Base-by-base conservation (phyloP, 2,888 invertebrate genomes). In the Athalia rosae region DNA sequence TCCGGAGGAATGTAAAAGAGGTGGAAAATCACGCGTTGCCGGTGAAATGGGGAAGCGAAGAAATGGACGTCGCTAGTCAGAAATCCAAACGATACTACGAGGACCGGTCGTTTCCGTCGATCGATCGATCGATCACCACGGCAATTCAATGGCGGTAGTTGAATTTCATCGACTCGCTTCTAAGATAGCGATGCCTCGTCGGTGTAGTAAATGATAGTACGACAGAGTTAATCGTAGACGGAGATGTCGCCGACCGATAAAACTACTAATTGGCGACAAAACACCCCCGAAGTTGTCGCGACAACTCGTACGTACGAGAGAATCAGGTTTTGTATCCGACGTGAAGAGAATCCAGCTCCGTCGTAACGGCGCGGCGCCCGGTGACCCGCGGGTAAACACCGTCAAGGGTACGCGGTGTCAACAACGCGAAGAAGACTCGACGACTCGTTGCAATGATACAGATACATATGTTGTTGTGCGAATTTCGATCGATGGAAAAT, bases 221-320 rank as follows among this genome's bases (percentile, higher is more conserved):
- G 48, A 7, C 48, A 48, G 4, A 48, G 7, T 48, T 48, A 48
- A 7, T 5, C n/a, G 58, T 11, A 58, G n/a, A n/a, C 11, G 8
- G 11, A 15, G 71, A 71, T 71, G 71, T 71, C 58, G 43, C 13
- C 58, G 53, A 9, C 43, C 15, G 43, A 13, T 58, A 43, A 71
- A 50, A 45, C 0, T 41, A 71, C 71, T 71, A 71, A 71, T 71
- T 71, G 71, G 50, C 9, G 58, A 58, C 58, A 71, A 71, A 71
- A 71, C 45, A 58, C 71, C 45, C n/a, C 28, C 41, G 50, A 9
- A 28, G 28, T 28, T 28, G 53, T n/a, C 53, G 53, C 53, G n/a
- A 71, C 71, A 45, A 58, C n/a, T 6, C 11, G 28, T 58, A 13
- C 45, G 43, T 13, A 45, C 13, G 71, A 71, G 45, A 71, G 28